Base-by-base conservation (phyloP, 2,797 vertebrate species). In the Eidolon dupreanum region DNA sequence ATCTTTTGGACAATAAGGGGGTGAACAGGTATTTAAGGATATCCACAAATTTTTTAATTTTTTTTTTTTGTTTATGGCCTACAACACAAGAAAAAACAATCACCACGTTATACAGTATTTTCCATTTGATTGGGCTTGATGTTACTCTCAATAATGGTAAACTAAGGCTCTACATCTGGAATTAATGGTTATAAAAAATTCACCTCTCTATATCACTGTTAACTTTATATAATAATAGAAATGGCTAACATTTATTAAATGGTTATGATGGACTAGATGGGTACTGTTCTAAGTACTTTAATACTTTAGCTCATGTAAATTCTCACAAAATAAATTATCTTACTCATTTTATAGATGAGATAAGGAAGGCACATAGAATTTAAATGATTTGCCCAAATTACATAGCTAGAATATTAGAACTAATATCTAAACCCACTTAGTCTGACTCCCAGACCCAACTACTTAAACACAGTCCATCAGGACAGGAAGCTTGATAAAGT, bases 101-200 rank as follows among this genome's bases (percentile, higher is more conserved):
- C 36, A 65, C 13, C 36, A 36, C 49, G 5, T 77, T 75, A 68
- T 1, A 70, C 6, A 92, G 5, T 41, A 57, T 55, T 89, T 92
- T 77, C n/a, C 36, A 53, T 74, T 94, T 75, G 20, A 71, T 8
- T 95, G 20, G 1, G 49, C 24, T 93, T 83, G 31, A 51, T 83
- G 51, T 2, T 84, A 59, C 6, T 92, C 20, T 90, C 57, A 71
- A 24, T 51, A 85, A 53, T n/a, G 4, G 28, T 10, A 28, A 83
- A 17, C 13, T 83, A 75, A 77, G 61, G 3, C 11, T 77, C 1
- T 68, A 57, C 2, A 28, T 63, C 31, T 79, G 3, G 16, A 89
- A 74, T 66, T 78, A 66, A n/a, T 85, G 20, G 74, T 53, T 71
- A 57, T n/a, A 96, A 94, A 46, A 94, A 88, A 88, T 82, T 71